Percentiles rank a stretch among this genome's conserved stretches.
phyloP scores from a whole-genome alignment of 2,888 invertebrate genomes.

The Dermolepida albohirtum region DNA sequence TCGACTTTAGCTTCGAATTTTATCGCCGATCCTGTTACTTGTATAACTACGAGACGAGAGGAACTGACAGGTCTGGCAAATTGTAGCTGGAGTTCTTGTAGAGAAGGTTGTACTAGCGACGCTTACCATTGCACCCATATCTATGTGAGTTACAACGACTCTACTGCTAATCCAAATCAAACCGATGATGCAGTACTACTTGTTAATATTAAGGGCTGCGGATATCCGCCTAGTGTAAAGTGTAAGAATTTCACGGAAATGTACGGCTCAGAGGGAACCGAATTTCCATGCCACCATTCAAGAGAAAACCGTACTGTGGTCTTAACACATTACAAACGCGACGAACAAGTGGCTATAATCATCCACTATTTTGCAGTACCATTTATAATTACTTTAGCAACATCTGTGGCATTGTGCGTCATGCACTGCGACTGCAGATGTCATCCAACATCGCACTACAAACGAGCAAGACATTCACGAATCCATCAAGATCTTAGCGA shows the following conservation, averaged over 20 bases:
- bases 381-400: conserved; percentile 84
- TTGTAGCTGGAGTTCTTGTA: conserved; percentile 84
- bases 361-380: conserved; percentile 87
- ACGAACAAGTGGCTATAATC: conserved; percentile 84
- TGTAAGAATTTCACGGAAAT: conserved; percentile 81
- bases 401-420: conserved; percentile 86
- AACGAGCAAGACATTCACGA: conserved; percentile 73
- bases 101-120: conserved; percentile 86
- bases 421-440: conserved; percentile 89
- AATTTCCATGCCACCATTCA: conserved; percentile 77
- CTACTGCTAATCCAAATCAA: conserved; percentile 57
- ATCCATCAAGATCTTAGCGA: conserved; percentile 74
- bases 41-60: conserved; percentile 77
- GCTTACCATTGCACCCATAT: conserved; percentile 76
- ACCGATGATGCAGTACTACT: conserved; percentile 72
- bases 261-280: conserved; percentile 76
- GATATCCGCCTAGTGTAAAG: conserved; percentile 82
- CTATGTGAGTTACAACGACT: conserved; percentile 69
- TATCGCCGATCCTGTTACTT: conserved; percentile 78
- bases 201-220: conserved; percentile 87
- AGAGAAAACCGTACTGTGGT: conserved; percentile 85
- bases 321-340: conserved; percentile 84
- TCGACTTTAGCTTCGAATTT: conserved; percentile 80
- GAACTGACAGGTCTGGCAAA: conserved; percentile 80
- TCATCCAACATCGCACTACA: conserved; percentile 75